Percentiles rank a stretch among this genome's conserved stretches.
These are phyloP conservation scores for Leptarthrus brevirostris DNA, from an alignment of 2,888 invertebrate genomes.

Conservation along the genomic window DNA sequence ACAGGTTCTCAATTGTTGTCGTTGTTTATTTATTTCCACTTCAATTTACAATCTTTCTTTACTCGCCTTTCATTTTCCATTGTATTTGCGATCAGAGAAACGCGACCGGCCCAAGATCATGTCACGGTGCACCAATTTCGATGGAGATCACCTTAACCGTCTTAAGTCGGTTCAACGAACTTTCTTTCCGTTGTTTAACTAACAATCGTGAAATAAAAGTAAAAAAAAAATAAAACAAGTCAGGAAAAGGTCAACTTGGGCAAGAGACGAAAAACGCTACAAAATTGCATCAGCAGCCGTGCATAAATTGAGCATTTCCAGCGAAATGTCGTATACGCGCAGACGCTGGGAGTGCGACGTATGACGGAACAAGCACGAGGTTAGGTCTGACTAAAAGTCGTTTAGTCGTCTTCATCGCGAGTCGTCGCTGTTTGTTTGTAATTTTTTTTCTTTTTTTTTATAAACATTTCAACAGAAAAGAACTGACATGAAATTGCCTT, in stretches of 20 bases:
- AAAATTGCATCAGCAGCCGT: conserved; percentile 12
- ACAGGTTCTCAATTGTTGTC: too few species aligned
- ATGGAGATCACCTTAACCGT: conserved; percentile 31
- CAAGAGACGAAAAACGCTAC: background rate
- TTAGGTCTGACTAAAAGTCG: background rate
- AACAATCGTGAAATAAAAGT: background rate
- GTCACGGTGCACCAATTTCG: conserved; percentile 14
- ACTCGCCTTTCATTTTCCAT: too few species aligned
- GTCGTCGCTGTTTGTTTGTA: background rate
- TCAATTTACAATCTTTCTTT: too few species aligned
- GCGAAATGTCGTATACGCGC: background rate
- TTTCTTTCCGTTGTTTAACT: conserved; percentile 17
- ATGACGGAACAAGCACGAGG: background rate
- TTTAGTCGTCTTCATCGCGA: background rate
- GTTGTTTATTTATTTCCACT: too few species aligned
- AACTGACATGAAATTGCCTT: background rate
- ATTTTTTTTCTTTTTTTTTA: background rate
- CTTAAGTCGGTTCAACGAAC: conserved; percentile 23
- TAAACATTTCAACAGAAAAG: background rate
- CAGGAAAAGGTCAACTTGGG: conserved; percentile 14
- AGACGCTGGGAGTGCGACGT: background rate
- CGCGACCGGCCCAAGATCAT: background rate
- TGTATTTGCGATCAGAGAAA: too few species aligned
- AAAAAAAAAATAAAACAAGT: conserved; percentile 15
- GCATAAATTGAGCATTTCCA: conserved; percentile 32